phyloP scores from a whole-genome alignment of 2,113 vertebrate genomes.

The Papio anubis region DNA sequence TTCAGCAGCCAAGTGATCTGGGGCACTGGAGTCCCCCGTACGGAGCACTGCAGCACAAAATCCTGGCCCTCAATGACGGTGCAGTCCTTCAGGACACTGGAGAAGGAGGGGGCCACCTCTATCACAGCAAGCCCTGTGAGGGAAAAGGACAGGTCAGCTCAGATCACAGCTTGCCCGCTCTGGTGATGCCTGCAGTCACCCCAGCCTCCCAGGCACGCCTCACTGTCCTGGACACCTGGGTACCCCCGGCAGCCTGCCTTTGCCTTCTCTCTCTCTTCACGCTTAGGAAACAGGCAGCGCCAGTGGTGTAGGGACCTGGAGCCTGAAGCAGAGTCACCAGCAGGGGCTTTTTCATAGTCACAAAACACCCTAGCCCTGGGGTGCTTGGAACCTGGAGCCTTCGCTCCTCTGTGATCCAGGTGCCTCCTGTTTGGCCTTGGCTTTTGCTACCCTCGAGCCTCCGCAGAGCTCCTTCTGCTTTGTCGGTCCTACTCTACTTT shows the following conservation, averaged over 20 bases:
- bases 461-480: neutral
- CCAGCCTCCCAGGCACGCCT: neutral
- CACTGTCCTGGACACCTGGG: neutral
- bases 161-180: neutral
- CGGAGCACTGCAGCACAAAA: slow-evolving; percentile 87
- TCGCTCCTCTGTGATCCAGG: neutral
- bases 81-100: slow-evolving; percentile 84
- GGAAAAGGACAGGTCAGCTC: neutral
- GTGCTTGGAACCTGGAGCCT: neutral
- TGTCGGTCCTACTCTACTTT: neutral
- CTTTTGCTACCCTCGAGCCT: neutral
- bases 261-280: neutral
- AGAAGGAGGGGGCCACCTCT: slow-evolving; percentile 85
- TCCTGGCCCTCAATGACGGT: slow-evolving; percentile 88
- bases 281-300: neutral
- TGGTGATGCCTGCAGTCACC: neutral
- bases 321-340: neutral
- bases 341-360: neutral
- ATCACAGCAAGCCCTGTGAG: slow-evolving; percentile 74
- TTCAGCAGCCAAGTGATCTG: slow-evolving; percentile 89
- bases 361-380: neutral
- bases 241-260: neutral
- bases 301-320: neutral
- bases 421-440: neutral
- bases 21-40: slow-evolving; percentile 85